phyloP scores from a whole-genome alignment of 2,797 vertebrate genomes.

The Aselliscus stoliczkanus region DNA sequence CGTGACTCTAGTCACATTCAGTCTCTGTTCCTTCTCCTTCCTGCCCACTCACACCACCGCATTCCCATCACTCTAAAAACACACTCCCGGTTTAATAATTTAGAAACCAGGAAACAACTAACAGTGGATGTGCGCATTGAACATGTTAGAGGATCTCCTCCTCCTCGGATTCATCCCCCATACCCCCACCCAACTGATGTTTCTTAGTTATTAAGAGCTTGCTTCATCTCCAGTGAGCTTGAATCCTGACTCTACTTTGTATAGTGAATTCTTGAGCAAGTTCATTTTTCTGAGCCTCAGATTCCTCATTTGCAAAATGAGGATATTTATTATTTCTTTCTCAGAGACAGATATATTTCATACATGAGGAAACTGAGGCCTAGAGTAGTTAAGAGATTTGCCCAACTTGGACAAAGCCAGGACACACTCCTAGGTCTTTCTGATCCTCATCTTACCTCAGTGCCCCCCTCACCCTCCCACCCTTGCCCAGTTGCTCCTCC shows the following conservation, averaged over 20 bases:
- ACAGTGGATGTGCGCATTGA: neutral
- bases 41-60: neutral
- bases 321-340: neutral
- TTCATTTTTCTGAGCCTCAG: neutral
- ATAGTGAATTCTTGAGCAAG: neutral
- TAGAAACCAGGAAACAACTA: neutral
- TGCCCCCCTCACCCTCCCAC: no score
- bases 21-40: neutral
- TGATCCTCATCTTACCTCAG: neutral
- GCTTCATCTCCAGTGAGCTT: neutral
- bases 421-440: neutral
- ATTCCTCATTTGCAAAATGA: neutral
- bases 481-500: neutral
- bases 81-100: neutral
- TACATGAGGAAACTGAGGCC: neutral
- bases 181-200: neutral
- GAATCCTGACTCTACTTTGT: neutral
- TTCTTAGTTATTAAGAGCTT: neutral
- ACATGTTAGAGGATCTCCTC: neutral
- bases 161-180: accelerated
- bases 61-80: neutral
- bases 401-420: neutral
- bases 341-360: neutral
- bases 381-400: neutral
- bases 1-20: neutral